Percentiles rank a stretch among this genome's conserved stretches.
Evolutionary conservation across 2,797 vertebrate species (phyloP).

Genomic region (Sylvilagus floridanus): DNA sequence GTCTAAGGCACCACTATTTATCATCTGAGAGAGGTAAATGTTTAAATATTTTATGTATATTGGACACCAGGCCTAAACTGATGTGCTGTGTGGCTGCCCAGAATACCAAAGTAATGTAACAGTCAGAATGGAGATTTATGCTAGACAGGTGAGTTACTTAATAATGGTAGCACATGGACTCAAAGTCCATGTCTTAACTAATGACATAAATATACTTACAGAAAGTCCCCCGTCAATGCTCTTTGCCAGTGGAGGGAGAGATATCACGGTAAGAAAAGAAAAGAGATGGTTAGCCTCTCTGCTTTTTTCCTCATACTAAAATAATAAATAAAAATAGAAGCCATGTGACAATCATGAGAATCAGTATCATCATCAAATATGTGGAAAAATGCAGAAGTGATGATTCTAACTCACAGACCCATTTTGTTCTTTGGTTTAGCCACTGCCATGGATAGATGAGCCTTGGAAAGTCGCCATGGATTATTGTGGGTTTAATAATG

Average conservation of each 20-base stretch:
- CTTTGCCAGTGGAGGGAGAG: background rate
- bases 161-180: background rate
- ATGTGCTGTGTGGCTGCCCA: background rate
- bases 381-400: background rate
- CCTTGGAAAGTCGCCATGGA: slow-evolving; percentile 26
- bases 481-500: slow-evolving; percentile 65
- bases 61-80: background rate
- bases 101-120: background rate
- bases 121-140: background rate
- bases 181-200: background rate
- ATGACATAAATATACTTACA: background rate
- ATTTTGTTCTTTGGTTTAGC: slow-evolving; percentile 22
- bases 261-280: background rate
- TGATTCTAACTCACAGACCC: background rate
- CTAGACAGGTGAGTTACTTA: background rate
- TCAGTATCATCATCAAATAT: background rate
- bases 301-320: slow-evolving; percentile 23
- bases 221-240: background rate
- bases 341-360: background rate
- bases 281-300: background rate
- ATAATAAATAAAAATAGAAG: slow-evolving; percentile 44
- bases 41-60: background rate
- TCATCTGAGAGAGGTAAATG: background rate
- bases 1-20: background rate
- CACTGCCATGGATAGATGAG: background rate